Base-by-base conservation (phyloP, 2,797 vertebrate species). In the Emys orbicularis region DNA sequence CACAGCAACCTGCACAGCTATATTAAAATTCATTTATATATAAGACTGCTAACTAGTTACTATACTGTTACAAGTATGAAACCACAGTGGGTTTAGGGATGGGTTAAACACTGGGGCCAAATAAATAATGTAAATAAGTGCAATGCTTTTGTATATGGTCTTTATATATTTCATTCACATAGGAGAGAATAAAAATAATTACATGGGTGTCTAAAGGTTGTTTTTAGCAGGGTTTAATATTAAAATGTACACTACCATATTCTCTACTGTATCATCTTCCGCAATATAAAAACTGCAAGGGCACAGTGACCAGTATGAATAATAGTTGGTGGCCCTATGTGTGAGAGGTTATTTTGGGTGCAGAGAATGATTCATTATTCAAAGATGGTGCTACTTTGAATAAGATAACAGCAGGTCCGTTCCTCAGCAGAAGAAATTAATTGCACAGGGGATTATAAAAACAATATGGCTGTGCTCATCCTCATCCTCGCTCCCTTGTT, bases 81-180 rank as follows among this genome's bases (percentile, higher is more conserved):
- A 93, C 87, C 29, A 52, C 54, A 86, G 29, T 84, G 84, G 74
- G 89, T 29, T 87, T 90, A 86, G 57, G 57, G 82, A 87, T 90
- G 16, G 74, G 94, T 80, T 88, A 84, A 94, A 95, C 54, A 94
- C 34, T 83, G 96, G 81, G 76, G 96, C 74, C 92, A 95, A 95
- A 95, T 56, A 91, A 87, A 77, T 0, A 50, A 6, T 90, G 31
- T 21, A 95, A 92, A 87, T 86, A 90, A 81, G 91, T 47, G 81
- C 0, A 87, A 47, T 37, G 37, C 21, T 37, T 91, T 82, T 84
- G 2, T 15, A 80, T 54, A 57, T 27, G 50, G 50, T 85, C 52
- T 86, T 86, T 77, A 92, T 83, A 82, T 74, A 49, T 8, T 91
- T 15, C 68, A 92, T 93, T 41, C 74, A 19, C 47, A 37, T 0